Conservation (phyloP, 1,140 invertebrate species). For the Bombus haemorrhoidalis region DNA sequence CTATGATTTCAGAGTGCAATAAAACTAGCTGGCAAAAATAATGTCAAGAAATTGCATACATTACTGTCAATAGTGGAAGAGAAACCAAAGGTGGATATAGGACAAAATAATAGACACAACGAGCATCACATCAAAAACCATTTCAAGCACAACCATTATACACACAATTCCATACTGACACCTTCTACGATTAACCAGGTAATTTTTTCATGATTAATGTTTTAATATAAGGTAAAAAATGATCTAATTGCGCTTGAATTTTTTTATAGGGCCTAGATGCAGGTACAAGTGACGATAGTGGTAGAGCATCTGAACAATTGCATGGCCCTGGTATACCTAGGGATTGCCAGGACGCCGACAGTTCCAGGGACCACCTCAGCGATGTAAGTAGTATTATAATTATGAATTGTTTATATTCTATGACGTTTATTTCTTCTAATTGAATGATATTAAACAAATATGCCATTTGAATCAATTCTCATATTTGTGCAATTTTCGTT, state of each 20-base stretch:
- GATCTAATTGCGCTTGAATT: not conserved
- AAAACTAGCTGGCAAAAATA: constrained; percentile 84
- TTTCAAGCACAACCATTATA: constrained; percentile 81
- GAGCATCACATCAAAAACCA: constrained; percentile 82
- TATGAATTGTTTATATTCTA: not conserved
- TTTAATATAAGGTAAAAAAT: not conserved
- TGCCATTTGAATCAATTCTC: not conserved
- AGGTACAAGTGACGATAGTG: constrained; percentile 90
- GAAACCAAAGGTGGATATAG: constrained; percentile 84
- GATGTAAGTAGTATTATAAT: constrained; percentile 85
- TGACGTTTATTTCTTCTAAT: not conserved
- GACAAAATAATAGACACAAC: constrained; percentile 83
- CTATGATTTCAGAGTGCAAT: constrained; percentile 83
- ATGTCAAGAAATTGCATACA: constrained; percentile 83
- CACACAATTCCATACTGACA: constrained; percentile 82
- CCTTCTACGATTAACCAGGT: constrained; percentile 81
- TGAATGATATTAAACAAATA: not conserved
- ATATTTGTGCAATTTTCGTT: constrained; percentile 25
- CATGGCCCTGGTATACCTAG: constrained; percentile 88
- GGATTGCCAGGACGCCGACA: constrained; percentile 86
- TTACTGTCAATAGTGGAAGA: constrained; percentile 83
- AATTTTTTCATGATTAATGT: constrained; percentile 31
- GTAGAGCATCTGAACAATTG: constrained; percentile 89
- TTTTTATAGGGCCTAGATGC: constrained; percentile 87
- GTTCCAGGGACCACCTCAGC: constrained; percentile 90